Evolutionary conservation across 2,797 vertebrate species (phyloP).

Genomic region (Leucoraja ocellata): DNA sequence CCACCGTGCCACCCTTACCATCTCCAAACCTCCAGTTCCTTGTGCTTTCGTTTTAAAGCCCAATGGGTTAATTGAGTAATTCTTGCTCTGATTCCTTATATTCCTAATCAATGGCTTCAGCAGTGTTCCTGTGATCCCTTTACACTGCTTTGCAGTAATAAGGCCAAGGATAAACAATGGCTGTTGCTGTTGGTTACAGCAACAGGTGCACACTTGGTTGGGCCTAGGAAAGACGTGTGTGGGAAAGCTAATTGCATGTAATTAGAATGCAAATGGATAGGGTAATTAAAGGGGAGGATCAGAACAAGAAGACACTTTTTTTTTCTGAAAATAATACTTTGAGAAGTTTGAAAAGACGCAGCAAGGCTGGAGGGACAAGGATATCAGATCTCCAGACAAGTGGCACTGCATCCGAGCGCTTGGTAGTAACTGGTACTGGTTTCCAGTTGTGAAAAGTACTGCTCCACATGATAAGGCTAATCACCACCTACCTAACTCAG

Average conservation of each 20-base stretch:
- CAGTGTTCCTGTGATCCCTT: too few relatives aligned
- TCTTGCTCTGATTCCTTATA: too few relatives aligned
- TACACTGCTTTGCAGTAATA: too few relatives aligned
- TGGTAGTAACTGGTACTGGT: background rate
- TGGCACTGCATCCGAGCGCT: background rate
- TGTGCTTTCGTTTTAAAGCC: too few relatives aligned
- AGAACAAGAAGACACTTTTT: background rate
- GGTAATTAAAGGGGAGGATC: background rate
- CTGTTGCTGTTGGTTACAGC: too few relatives aligned
- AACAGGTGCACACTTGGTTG: background rate
- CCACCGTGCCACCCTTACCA: too few relatives aligned
- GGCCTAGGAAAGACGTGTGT: background rate
- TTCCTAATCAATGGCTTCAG: too few relatives aligned
- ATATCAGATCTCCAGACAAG: background rate
- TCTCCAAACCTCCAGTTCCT: too few relatives aligned
- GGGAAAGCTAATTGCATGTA: background rate
- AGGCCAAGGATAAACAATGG: too few relatives aligned
- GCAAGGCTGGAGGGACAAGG: background rate
- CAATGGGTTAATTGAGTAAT: too few relatives aligned
- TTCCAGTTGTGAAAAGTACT: background rate
- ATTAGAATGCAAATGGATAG: background rate
- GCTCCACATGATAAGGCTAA: background rate
- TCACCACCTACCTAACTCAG: background rate
- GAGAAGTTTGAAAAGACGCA: background rate
- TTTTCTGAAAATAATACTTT: background rate